Evolutionary conservation across 2,797 vertebrate genomes (phyloP), one percentile per base, ranked within the genome.

Genomic region (Carapus acus): DNA sequence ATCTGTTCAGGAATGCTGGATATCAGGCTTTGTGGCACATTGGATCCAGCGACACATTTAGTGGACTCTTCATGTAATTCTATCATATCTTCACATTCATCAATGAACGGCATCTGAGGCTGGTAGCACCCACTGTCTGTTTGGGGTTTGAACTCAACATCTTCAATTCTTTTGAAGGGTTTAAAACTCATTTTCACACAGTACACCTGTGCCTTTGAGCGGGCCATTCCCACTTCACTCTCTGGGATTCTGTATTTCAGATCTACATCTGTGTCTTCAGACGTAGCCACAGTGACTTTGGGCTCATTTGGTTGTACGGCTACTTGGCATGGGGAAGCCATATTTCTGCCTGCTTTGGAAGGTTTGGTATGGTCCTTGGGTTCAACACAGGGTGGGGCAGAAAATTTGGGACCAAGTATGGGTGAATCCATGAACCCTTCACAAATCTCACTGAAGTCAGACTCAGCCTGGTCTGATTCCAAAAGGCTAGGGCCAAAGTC

Each of bases 401-500:
- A 51, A 17, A 44, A 24, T 18, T 24, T 46, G 21, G 16, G 29
- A n/a, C 31, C 36, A 59, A 58, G 37, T 20, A 70, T 55, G 39
- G 55, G 18, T 33, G 38, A 41, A 50, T 49, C 51, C 29, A 8
- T 46, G 21, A 68, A 65, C 20, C 72, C 72, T 51, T 69, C 56
- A 49, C 58, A 71, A 62, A 87, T 62, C 37, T 82, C 69, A 68
- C 2, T 73, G 48, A 85, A 83, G 54, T 86, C 80, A 64, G 57
- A 65, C 43, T 86, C 81, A 54, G 75, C 76, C 60, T 76, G 71
- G 19, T 82, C 74, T 54, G 83, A 80, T 55, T 87, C 82, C 43
- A 69, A 81, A 16, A 79, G 61, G 18, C 75, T 80, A 38, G 55
- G 38, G 62, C 71, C 65, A 66, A 81, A 79, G 66, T 86, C 81